Percentiles rank a stretch among this genome's conserved stretches.
Conservation (phyloP, 1,140 invertebrate genomes). For the Dendrolimus punctatus region DNA sequence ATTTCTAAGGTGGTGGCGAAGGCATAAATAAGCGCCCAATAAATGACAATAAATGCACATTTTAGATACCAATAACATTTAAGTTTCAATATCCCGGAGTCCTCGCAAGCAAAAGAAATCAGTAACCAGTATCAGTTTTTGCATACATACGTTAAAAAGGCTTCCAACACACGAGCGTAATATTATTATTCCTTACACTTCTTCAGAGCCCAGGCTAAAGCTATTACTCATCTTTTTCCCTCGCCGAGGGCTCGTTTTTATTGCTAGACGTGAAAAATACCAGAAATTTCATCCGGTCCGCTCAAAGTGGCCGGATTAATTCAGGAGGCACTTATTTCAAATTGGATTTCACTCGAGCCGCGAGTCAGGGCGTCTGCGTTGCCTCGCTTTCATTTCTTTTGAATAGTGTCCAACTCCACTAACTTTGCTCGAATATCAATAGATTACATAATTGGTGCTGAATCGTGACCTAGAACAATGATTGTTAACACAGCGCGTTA, state of each 20-base stretch:
- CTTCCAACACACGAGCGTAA: constrained; percentile 50
- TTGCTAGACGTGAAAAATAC: constrained; percentile 67
- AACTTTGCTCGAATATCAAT: no score
- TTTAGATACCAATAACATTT: no score
- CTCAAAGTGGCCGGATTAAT: constrained; percentile 67
- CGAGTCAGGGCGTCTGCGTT: constrained; percentile 25
- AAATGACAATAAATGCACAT: no score
- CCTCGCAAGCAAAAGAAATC: no score
- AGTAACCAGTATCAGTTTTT: no score
- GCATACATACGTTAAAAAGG: constrained; percentile 33
- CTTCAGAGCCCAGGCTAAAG: constrained; percentile 41
- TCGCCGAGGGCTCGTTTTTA: constrained; percentile 56
- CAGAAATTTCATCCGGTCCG: constrained; percentile 64
- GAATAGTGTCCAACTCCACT: constrained; percentile 34
- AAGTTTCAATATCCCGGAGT: no score
- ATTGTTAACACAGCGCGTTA: no score
- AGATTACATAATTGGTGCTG: no score
- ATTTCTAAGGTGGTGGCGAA: no score
- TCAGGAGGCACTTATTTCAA: constrained; percentile 69
- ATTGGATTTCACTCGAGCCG: constrained; percentile 59
- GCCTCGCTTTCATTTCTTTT: constrained; percentile 43
- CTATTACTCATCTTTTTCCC: constrained; percentile 64
- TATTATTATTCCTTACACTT: constrained; percentile 62
- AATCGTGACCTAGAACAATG: no score
- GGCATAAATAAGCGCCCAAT: no score